Evolutionary conservation across 2,113 vertebrate genomes (phyloP), one percentile per base, ranked within the genome.

Genomic region (Conger conger): DNA sequence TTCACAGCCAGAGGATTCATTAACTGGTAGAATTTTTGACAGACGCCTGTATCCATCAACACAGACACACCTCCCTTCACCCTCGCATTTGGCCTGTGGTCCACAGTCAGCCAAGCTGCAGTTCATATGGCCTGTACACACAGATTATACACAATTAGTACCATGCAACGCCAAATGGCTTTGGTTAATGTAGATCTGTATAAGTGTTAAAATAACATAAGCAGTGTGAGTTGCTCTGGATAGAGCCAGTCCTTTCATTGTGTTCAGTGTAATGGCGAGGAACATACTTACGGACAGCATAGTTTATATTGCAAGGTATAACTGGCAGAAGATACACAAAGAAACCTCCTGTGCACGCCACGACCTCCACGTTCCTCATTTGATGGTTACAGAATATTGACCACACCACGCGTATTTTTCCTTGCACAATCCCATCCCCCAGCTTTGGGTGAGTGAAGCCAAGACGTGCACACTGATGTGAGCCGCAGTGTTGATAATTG

Each of bases 61-160:
- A 81, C 93, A 94, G 8, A 0, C 0, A 18, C 92, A 94, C 0
- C 87, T 90, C 45, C 91, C 92, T 0, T 0, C 0, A 7, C 0
- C 0, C 3, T 1, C 0, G 73, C 93, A 94, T 33, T 83, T 0
- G 53, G 91, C 89, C 3, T 88, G 80, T 9, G 89, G 90, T 37
- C 93, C 93, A 30, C 93, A 93, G 30, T 89, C 89, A 0, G 20
- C 50, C 8, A 13, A 0, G 0, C 17, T 18, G 86, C 93, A 94
- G 0, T 3, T 0, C 16, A 0, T 30, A 63, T 92, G 92, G 82
- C 85, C 92, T 94, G 38, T 83, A 88, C 1, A 80, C 20, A 54
- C 53, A 80, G 27, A 45, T 20, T 20, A 50, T 23, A 45, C 20
- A 80, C 7, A 36, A 80, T 13, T 57, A 63, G 68, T 33, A 33